Conservation (phyloP, 1,140 invertebrate species). For the Saccostrea glomerata region DNA sequence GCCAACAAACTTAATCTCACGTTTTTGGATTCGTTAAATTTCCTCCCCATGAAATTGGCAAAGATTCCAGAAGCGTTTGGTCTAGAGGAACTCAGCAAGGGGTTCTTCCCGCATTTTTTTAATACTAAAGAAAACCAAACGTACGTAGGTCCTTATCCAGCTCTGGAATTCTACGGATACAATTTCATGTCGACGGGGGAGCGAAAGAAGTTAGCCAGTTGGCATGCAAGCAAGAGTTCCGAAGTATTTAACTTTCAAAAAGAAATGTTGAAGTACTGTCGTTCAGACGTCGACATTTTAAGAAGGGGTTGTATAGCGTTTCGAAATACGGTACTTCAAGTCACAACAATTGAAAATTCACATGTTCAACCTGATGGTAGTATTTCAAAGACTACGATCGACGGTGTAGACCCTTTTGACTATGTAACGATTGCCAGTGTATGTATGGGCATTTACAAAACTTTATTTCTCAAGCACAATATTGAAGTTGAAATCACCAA, state of each 20-base stretch:
- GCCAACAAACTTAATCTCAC: conserved; percentile 25
- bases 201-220: conserved; percentile 45
- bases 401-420: conserved; percentile 48
- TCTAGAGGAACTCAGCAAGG: conserved; percentile 48
- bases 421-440: conserved; percentile 51
- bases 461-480: conserved; percentile 44
- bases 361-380: too few species aligned
- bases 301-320: conserved; percentile 3
- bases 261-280: conserved; percentile 51
- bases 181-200: conserved; percentile 41
- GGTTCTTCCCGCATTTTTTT: conserved; percentile 57
- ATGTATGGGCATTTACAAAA: conserved; percentile 39
- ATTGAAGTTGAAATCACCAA: conserved; percentile 36
- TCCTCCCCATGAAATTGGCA: conserved; percentile 50
- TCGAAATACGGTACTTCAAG: too few species aligned
- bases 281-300: conserved; percentile 49
- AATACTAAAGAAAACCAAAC: conserved; percentile 49
- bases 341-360: too few species aligned
- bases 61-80: conserved; percentile 50
- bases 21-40: conserved; percentile 51
- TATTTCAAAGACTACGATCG: background rate
- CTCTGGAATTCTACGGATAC: conserved; percentile 31
- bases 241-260: conserved; percentile 48
- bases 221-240: conserved; percentile 43
- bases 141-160: conserved; percentile 49